Conservation (phyloP, 1,140 invertebrate genomes). For the Cyclargus thomasi region DNA sequence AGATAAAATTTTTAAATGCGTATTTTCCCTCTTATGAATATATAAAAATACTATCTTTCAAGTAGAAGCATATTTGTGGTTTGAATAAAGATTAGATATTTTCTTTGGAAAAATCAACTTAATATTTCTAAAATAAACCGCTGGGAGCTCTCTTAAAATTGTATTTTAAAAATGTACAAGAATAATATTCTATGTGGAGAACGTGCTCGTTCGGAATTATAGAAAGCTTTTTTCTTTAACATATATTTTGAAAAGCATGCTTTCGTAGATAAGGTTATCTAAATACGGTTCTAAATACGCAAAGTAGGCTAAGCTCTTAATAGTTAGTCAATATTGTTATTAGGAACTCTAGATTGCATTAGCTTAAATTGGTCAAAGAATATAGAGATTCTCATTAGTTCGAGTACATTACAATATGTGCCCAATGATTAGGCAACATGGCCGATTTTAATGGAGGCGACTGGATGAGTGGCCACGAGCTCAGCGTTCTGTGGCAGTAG, state of each 20-base stretch:
- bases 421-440: constrained; percentile 13
- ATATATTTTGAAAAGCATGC: neutral
- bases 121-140: constrained; percentile 3
- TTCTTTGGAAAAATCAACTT: constrained; percentile 4
- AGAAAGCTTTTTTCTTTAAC: neutral
- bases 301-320: neutral
- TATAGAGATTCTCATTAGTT: neutral
- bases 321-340: neutral
- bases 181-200: neutral
- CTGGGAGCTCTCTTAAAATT: neutral
- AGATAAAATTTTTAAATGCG: constrained; percentile 51
- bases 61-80: constrained; percentile 3
- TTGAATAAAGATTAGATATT: constrained; percentile 8
- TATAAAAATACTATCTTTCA: constrained; percentile 23
- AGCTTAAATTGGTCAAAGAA: constrained; percentile 7
- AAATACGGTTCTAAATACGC: neutral
- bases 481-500: neutral
- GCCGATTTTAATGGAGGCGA: constrained; percentile 4
- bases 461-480: neutral
- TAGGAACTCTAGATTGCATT: neutral
- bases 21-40: constrained; percentile 35
- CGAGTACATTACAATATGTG: constrained; percentile 12
- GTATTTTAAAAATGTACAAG: neutral
- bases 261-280: neutral
- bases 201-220: neutral